Conservation (phyloP, 2,888 invertebrate species). For the Protula sp. region DNA sequence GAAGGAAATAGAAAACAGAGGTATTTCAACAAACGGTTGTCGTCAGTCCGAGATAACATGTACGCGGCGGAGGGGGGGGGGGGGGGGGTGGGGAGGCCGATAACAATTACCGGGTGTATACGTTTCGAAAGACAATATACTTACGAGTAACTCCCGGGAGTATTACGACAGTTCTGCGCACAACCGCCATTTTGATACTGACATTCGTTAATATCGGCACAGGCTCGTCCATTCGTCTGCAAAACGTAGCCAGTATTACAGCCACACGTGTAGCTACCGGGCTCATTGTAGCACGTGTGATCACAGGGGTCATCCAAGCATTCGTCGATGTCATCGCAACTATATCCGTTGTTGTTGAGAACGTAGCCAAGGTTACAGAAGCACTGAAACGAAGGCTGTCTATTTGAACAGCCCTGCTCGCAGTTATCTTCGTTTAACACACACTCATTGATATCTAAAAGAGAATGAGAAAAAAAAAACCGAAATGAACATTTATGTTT, state of each 20-base stretch:
- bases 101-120: too few species aligned
- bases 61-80: too few species aligned
- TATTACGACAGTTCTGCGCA: background rate
- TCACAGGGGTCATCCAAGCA: background rate
- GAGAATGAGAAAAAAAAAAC: too few species aligned
- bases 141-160: too few species aligned
- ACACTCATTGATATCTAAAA: background rate
- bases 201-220: background rate
- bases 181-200: background rate
- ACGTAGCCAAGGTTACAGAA: background rate
- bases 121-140: too few species aligned
- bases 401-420: background rate
- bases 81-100: too few species aligned
- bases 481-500: too few species aligned
- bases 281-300: background rate
- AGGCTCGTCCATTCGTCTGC: background rate
- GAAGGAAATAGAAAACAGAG: too few species aligned
- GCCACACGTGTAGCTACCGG: background rate
- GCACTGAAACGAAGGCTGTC: background rate
- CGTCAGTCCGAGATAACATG: too few species aligned
- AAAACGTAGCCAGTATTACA: background rate
- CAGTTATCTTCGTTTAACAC: background rate
- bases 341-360: background rate
- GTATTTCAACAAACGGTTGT: too few species aligned
- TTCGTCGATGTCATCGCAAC: background rate